Evolutionary conservation across 2,888 invertebrate genomes (phyloP).

Genomic region (Autographa gamma): DNA sequence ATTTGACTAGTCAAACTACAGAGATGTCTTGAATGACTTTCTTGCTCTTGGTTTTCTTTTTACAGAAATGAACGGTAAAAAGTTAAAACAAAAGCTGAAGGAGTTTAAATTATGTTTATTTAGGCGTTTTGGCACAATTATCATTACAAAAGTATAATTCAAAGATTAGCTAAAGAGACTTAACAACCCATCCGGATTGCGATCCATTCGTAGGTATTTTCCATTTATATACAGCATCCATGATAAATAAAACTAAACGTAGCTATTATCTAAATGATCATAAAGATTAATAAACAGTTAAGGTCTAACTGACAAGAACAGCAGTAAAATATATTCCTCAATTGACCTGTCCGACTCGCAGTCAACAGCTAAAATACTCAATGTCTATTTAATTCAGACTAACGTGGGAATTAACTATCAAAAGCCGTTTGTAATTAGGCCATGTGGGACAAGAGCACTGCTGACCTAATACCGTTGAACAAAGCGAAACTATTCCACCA

Average conservation of each 20-base stretch:
- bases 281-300: background rate
- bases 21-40: constrained; percentile 40
- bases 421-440: constrained; percentile 49
- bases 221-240: too few species aligned
- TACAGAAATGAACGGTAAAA: background rate
- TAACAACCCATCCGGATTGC: too few species aligned
- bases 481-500: background rate
- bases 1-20: constrained; percentile 54
- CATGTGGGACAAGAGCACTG: constrained; percentile 10
- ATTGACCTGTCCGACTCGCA: constrained; percentile 48
- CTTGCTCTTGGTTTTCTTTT: constrained; percentile 12
- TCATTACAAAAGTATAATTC: too few species aligned
- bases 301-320: constrained; percentile 12
- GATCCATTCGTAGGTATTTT: too few species aligned
- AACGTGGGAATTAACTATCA: constrained; percentile 49
- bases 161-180: too few species aligned
- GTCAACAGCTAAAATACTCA: constrained; percentile 46
- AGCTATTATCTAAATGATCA: background rate
- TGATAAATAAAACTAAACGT: background rate
- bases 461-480: constrained; percentile 20
- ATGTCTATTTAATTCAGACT: constrained; percentile 50
- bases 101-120: background rate
- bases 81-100: background rate
- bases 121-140: too few species aligned
- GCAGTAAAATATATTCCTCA: constrained; percentile 37